Evolutionary conservation across 1,140 invertebrate genomes (phyloP), one percentile per base, ranked within the genome.

Genomic region (Drosophila lacertosa): DNA sequence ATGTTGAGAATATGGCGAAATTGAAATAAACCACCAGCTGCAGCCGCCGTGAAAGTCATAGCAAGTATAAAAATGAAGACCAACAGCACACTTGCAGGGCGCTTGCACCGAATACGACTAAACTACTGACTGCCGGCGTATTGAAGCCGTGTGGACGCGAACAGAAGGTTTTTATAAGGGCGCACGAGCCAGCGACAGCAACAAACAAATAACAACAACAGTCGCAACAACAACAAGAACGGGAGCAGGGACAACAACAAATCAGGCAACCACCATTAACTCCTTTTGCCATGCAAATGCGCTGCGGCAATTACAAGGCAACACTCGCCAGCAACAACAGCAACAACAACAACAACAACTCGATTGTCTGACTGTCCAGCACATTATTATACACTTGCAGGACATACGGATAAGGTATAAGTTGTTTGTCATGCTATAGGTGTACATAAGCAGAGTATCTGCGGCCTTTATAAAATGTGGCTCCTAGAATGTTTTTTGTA

Each of bases 251-350:
- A 66, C 78, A 88, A 70, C 75, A 82, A 63, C 59, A 88, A 76
- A 79, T 88, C 77, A 76, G 83, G 78, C 83, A 86, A 86, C 77
- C 82, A 68, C 81, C 81, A 86, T 88, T 81, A 88, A 78, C 82
- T 88, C 82, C 83, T 88, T 89, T 71, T 54, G 74, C 78, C 82
- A 89, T 88, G 82, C 82, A 88, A 88, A 88, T 89, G 83, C 55
- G 63, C 74, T 73, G 78, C 83, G 78, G 83, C 82, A 86, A 86
- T 86, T 88, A 84, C 81, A 24, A 63, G 57, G 9, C 54, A 51
- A 37, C 65, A 45, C 62, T 22, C 40, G 59, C 47, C 48, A 33
- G 32, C 44, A 74, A 48, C 51, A 48, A 50, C 42, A 68, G 54
- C 37, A 48, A 48, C 37, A 63, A 44, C 35, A 39, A 50, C 26